Percentiles rank a stretch among this genome's conserved stretches.
phyloP scores from a whole-genome alignment of 2,888 invertebrate species.

The Drosophila bunnanda region DNA sequence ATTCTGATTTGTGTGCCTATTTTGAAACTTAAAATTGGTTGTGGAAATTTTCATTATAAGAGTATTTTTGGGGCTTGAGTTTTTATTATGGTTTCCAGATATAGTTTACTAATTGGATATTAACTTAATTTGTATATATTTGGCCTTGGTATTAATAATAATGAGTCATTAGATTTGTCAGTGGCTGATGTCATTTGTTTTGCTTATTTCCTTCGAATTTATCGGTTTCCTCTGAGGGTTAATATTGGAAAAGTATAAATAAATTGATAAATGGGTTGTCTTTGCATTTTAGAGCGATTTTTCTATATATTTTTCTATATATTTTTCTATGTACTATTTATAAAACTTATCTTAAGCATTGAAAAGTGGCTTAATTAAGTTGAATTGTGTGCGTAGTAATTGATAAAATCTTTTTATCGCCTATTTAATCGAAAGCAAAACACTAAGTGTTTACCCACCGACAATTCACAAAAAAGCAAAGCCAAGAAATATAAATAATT shows the following conservation, averaged over 20 bases:
- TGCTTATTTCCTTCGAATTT: neutral
- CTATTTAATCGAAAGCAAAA: neutral
- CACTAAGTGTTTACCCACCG: neutral
- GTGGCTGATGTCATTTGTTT: neutral
- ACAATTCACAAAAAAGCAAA: slow-evolving; percentile 7
- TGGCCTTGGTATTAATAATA: slow-evolving; percentile 19
- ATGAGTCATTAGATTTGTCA: slow-evolving; percentile 14
- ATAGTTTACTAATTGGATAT: slow-evolving; percentile 44
- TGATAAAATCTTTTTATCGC: neutral
- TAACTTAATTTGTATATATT: slow-evolving; percentile 34
- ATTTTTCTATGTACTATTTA: neutral
- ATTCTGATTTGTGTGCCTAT: slow-evolving; percentile 10
- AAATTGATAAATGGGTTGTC: neutral
- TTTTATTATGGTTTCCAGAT: slow-evolving; percentile 22
- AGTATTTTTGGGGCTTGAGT: slow-evolving; percentile 12
- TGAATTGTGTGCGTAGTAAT: neutral
- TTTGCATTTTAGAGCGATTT: neutral
- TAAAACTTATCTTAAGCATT: neutral
- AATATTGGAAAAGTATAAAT: neutral
- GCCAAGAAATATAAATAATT: slow-evolving; percentile 1
- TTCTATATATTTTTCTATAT: neutral
- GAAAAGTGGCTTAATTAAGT: neutral
- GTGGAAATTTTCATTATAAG: slow-evolving; percentile 16
- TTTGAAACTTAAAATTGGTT: slow-evolving; percentile 32
- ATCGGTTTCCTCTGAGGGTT: neutral